phyloP scores from a whole-genome alignment of 2,888 invertebrate species.

The Arrhopalites spinosus region DNA sequence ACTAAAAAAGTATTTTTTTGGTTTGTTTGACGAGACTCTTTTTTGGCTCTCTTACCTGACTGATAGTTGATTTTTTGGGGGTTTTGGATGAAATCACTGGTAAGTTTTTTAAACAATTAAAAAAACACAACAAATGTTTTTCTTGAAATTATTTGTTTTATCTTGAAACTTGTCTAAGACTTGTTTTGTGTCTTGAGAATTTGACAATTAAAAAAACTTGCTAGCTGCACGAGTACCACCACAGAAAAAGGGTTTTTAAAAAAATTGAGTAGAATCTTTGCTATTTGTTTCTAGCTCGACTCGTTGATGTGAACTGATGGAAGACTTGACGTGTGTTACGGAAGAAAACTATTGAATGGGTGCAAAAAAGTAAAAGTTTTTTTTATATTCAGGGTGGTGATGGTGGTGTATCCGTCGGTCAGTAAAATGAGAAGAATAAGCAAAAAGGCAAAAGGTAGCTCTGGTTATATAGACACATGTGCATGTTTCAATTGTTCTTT shows the following conservation, averaged over 20 bases:
- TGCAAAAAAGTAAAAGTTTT: conserved; percentile 49
- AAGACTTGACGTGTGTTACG: conserved; percentile 39
- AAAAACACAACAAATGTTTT: too few relatives aligned
- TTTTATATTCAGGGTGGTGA: conserved; percentile 22
- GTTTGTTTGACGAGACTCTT: too few relatives aligned
- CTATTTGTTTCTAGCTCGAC: conserved; percentile 44
- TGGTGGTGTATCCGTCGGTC: conserved; percentile 21
- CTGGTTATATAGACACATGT: background rate
- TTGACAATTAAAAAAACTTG: too few relatives aligned
- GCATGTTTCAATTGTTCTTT: too few relatives aligned
- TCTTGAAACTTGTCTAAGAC: background rate
- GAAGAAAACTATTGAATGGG: conserved; percentile 45
- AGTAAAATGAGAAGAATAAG: conserved; percentile 31
- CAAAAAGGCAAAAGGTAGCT: conserved; percentile 28
- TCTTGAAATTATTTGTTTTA: background rate
- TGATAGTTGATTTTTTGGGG: background rate
- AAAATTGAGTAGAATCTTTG: conserved; percentile 13
- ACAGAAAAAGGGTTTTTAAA: background rate
- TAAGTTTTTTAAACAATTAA: too few relatives aligned
- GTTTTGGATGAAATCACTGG: conserved; percentile 28
- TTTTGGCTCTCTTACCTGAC: conserved; percentile 25
- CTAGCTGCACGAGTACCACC: background rate
- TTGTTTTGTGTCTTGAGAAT: too few relatives aligned
- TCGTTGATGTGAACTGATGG: conserved; percentile 41
- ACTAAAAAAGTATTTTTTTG: too few relatives aligned